These are phyloP conservation scores for Eulithis prunata DNA, from an alignment of 2,888 invertebrate genomes.

Conservation along the genomic window DNA sequence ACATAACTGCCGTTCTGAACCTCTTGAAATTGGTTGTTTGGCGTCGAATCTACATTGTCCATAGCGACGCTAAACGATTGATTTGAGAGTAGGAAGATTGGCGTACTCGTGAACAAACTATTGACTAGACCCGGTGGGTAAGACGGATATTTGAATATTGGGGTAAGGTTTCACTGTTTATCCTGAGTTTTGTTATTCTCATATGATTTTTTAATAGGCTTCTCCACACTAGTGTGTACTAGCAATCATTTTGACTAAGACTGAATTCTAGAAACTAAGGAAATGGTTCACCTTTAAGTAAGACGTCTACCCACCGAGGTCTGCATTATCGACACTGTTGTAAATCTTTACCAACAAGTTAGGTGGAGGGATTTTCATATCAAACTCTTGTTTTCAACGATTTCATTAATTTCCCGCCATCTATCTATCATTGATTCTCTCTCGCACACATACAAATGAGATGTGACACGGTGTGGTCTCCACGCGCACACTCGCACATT, in stretches of 20 bases:
- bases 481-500: conserved; percentile 80
- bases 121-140: conserved; percentile 16
- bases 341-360: conserved; percentile 29
- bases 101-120: neutral
- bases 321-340: conserved; percentile 30
- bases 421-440: conserved; percentile 45
- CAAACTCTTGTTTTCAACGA: conserved; percentile 13
- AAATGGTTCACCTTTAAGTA: neutral
- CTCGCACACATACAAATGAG: conserved; percentile 49
- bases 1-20: no score
- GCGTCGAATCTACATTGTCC: neutral
- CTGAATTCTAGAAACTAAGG: no score
- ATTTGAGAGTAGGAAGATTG: neutral
- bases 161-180: neutral
- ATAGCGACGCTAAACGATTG: conserved; percentile 3
- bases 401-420: conserved; percentile 46
- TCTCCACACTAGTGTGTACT: no score
- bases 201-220: no score
- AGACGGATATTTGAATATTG: conserved; percentile 1
- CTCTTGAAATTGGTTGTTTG: neutral
- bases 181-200: no score
- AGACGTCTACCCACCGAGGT: conserved; percentile 16
- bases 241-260: no score
- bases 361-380: conserved; percentile 51
- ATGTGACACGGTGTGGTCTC: conserved; percentile 78